phyloP scores from a whole-genome alignment of 2,888 invertebrate genomes.

The Hirtodrosophila confusa region DNA sequence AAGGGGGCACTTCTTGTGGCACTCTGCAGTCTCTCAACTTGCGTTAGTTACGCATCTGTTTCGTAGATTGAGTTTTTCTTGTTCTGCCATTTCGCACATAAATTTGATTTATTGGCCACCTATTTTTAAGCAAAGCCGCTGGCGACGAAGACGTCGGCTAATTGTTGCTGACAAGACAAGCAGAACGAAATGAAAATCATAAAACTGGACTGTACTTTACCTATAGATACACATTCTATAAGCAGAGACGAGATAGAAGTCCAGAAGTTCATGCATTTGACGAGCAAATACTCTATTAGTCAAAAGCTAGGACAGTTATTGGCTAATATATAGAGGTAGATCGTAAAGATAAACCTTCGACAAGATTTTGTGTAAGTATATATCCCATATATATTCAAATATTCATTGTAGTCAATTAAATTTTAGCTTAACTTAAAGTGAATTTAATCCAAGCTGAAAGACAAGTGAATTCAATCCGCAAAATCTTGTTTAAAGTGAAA shows the following conservation, averaged over 20 bases:
- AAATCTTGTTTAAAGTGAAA: no score
- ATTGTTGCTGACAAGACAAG: slow-evolving; percentile 72
- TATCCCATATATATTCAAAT: no score
- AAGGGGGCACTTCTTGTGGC: no score
- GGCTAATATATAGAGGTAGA: no score
- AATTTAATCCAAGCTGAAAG: no score
- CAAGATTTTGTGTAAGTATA: no score
- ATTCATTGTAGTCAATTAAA: no score
- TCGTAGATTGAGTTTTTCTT: slow-evolving; percentile 7
- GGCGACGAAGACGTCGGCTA: slow-evolving; percentile 57
- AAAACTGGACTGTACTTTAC: slow-evolving; percentile 24
- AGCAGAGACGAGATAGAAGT: not conserved
- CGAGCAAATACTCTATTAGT: slow-evolving; percentile 8
- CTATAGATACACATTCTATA: slow-evolving; percentile 2
- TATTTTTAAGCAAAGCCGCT: slow-evolving; percentile 57
- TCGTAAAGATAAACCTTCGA: no score
- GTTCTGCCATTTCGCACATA: slow-evolving; percentile 51
- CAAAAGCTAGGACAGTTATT: no score
- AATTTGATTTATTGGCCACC: slow-evolving; percentile 72
- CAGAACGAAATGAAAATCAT: slow-evolving; percentile 19
- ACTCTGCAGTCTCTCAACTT: not conserved
- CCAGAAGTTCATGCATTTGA: not conserved
- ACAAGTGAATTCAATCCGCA: no score
- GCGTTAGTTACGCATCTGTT: slow-evolving; percentile 5
- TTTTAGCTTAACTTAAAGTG: no score